Evolutionary conservation across 2,888 invertebrate species (phyloP).

Genomic region (Drosophila rubida): DNA sequence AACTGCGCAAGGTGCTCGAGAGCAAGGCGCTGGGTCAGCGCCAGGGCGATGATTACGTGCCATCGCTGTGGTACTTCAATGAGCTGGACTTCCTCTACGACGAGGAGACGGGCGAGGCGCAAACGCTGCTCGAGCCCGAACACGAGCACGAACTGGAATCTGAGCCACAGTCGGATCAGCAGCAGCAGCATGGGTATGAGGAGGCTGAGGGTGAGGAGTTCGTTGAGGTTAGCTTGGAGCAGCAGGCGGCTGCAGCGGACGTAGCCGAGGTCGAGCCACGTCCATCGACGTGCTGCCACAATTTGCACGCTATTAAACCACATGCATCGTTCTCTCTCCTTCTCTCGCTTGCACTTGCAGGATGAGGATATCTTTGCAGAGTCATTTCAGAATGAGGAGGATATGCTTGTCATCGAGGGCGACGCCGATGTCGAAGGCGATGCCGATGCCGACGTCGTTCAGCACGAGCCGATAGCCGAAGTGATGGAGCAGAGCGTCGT

Average conservation of each 20-base stretch:
- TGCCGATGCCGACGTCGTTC: background rate
- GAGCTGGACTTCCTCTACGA: slow-evolving; percentile 66
- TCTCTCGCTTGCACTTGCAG: slow-evolving; percentile 46
- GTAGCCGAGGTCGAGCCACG: background rate
- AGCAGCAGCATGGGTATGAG: background rate
- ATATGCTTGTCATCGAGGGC: slow-evolving; percentile 43
- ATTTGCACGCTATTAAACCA: background rate
- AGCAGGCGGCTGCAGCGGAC: background rate
- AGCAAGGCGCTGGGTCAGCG: slow-evolving; percentile 14
- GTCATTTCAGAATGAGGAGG: slow-evolving; percentile 39
- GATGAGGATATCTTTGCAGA: slow-evolving; percentile 60
- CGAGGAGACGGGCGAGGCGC: slow-evolving; percentile 55
- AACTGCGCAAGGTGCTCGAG: slow-evolving; percentile 58
- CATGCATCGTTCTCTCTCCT: background rate
- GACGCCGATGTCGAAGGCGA: slow-evolving; percentile 22
- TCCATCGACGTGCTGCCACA: too few relatives aligned
- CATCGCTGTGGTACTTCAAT: slow-evolving; percentile 63
- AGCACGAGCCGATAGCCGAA: background rate
- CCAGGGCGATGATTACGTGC: slow-evolving; percentile 44
- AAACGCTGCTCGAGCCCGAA: slow-evolving; percentile 9
- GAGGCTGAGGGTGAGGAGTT: background rate
- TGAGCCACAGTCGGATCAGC: background rate
- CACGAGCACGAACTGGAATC: background rate
- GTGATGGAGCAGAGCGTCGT: background rate
- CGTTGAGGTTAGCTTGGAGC: background rate